Base-by-base conservation (phyloP, 2,113 vertebrate species). In the Pluvialis apricaria region DNA sequence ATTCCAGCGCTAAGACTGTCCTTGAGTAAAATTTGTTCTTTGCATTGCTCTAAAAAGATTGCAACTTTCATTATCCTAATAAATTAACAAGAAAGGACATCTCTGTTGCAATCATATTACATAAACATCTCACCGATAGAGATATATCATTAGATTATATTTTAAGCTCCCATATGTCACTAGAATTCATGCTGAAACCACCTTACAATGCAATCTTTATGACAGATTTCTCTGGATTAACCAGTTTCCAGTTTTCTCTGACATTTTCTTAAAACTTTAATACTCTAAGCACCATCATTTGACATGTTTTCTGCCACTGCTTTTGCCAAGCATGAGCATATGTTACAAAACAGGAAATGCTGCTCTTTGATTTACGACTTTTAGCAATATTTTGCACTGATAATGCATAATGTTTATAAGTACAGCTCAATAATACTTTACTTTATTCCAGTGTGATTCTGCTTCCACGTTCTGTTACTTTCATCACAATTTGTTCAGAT, bases 251-350 rank as follows among this genome's bases (percentile, higher is more conserved):
- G 83, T 97, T 97, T 97, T 94, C 96, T 95, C 95, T 97, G 97
- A 98, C 95, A 97, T 98, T 98, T 85, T 87, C 85, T 94, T 98
- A 98, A 98, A 98, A 97, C 94, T 98, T 98, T 97, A 98, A 98
- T 98, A 97, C 96, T 94, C 86, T 96, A 97, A 94, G 94, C 69
- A 95, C 91, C 21, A 12, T 60, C 32, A 52, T 93, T 97, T 97
- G 97, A 98, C 97, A 97, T 92, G 82, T 89, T 98, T 97, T 92
- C 88, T 92, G 94, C 76, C 64, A 64, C 88, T 95, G 86, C 93
- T 97, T 97, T 82, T 95, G 82, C 86, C 92, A 97, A 94, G 73
- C 55, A 95, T 7, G 2, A 97, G 94, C 97, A 97, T 97, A 96
- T 97, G 96, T 90, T 97, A 90, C 82, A 93, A 94, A 97, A 94